Evolutionary conservation across 30 jellyfish, hydroid and myxozoan genomes (phyloP).

Genomic region (Cassiopea xamachana): DNA sequence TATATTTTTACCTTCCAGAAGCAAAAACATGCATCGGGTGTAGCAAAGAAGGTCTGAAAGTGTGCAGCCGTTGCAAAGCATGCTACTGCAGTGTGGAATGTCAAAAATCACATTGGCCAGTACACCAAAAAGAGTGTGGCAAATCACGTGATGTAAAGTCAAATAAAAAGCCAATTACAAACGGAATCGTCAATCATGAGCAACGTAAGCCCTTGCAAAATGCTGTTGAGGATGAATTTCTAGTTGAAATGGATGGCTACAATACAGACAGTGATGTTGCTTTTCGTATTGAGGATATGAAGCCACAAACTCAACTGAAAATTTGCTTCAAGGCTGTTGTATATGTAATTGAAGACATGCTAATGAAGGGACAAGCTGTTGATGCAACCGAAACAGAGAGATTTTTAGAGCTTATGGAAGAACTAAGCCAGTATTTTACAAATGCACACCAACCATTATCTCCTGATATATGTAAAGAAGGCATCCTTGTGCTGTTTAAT

Average conservation of each 20-base stretch:
- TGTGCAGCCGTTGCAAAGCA: conserved; percentile 65
- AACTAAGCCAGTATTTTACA: neutral
- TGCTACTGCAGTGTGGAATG: conserved; percentile 76
- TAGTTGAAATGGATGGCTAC: conserved; percentile 26
- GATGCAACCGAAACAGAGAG: conserved; percentile 30
- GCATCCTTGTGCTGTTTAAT: conserved; percentile 50
- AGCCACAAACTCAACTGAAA: conserved; percentile 28
- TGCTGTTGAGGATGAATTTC: conserved; percentile 15
- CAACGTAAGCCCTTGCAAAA: neutral
- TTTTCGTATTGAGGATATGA: conserved; percentile 25
- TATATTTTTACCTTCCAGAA: conserved; percentile 3
- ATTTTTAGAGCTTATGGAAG: conserved; percentile 36
- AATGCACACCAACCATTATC: neutral
- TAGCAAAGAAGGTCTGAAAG: conserved; percentile 47
- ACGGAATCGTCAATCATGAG: neutral
- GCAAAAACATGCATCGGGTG: conserved; percentile 36
- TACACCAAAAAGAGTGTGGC: conserved; percentile 63
- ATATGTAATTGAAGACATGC: conserved; percentile 48
- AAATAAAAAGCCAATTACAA: neutral
- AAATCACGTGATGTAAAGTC: neutral
- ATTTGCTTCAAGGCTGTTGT: neutral
- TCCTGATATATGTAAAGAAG: conserved; percentile 40
- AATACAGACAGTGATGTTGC: conserved; percentile 1
- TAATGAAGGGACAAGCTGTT: conserved; percentile 63
- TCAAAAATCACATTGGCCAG: conserved; percentile 79